Evolutionary conservation across 1,140 invertebrate genomes (phyloP).

Genomic region (Laodelphax striatellus): DNA sequence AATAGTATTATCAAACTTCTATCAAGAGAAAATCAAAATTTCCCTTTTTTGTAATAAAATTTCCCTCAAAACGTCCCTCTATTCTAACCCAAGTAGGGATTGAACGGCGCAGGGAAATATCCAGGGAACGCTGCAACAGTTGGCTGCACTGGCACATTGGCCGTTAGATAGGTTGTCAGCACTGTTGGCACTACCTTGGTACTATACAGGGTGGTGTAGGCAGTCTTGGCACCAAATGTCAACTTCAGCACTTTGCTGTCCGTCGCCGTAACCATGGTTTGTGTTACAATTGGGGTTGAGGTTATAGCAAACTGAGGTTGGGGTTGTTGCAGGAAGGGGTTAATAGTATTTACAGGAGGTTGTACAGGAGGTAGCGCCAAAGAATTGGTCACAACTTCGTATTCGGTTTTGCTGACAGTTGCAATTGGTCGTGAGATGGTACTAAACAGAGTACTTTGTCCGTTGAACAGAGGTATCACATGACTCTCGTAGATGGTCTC

Average conservation of each 20-base stretch:
- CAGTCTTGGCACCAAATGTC: constrained; percentile 78
- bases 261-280: constrained; percentile 65
- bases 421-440: constrained; percentile 63
- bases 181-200: constrained; percentile 74
- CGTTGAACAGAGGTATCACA: constrained; percentile 62
- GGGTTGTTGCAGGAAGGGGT: constrained; percentile 35
- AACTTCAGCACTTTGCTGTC: constrained; percentile 72
- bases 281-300: constrained; percentile 66
- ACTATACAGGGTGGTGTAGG: constrained; percentile 73
- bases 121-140: constrained; percentile 44
- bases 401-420: constrained; percentile 63
- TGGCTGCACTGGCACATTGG: constrained; percentile 59
- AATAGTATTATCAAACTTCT: too few species aligned
- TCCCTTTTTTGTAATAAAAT: neutral
- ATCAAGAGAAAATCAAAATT: too few species aligned
- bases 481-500: constrained; percentile 73
- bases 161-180: constrained; percentile 67
- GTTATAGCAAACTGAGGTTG: constrained; percentile 63
- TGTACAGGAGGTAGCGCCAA: constrained; percentile 37
- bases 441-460: constrained; percentile 56
- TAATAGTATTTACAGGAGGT: constrained; percentile 36
- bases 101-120: constrained; percentile 57
- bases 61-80: neutral
- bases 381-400: constrained; percentile 58
- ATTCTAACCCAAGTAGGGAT: constrained; percentile 53